Percentiles rank a stretch among this genome's conserved stretches.
Evolutionary conservation across 2,888 invertebrate species (phyloP).

Genomic region (Lasioglossum morio): DNA sequence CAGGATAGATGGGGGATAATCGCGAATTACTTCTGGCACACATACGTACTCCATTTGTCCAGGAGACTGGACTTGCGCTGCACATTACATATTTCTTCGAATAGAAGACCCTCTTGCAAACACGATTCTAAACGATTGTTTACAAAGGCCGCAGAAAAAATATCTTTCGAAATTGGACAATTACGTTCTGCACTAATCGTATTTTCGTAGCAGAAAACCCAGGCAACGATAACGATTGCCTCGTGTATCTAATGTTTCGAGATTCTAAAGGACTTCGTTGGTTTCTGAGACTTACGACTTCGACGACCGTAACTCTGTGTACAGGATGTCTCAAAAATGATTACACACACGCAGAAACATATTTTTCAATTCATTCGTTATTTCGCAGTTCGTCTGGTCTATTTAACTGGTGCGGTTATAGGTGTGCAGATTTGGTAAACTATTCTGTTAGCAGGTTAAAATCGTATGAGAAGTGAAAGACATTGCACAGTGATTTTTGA

Average conservation of each 20-base stretch:
- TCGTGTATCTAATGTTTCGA: background rate
- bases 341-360: background rate
- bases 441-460: too few species aligned
- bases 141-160: background rate
- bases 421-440: too few species aligned
- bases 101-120: background rate
- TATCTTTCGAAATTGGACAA: background rate
- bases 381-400: background rate
- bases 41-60: background rate
- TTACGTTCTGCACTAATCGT: background rate
- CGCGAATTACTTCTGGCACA: background rate
- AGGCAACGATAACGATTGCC: background rate
- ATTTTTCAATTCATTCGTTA: background rate
- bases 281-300: conserved; percentile 5
- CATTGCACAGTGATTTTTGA: background rate
- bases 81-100: background rate
- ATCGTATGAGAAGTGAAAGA: too few species aligned
- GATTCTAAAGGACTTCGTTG: background rate
- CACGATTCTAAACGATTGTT: background rate
- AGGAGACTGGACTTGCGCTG: background rate
- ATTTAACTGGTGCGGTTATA: background rate
- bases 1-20: background rate
- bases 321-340: background rate
- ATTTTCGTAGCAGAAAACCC: background rate
- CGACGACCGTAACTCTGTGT: background rate